phyloP scores from a whole-genome alignment of 2,113 vertebrate species.

The Platycercus adscitus region DNA sequence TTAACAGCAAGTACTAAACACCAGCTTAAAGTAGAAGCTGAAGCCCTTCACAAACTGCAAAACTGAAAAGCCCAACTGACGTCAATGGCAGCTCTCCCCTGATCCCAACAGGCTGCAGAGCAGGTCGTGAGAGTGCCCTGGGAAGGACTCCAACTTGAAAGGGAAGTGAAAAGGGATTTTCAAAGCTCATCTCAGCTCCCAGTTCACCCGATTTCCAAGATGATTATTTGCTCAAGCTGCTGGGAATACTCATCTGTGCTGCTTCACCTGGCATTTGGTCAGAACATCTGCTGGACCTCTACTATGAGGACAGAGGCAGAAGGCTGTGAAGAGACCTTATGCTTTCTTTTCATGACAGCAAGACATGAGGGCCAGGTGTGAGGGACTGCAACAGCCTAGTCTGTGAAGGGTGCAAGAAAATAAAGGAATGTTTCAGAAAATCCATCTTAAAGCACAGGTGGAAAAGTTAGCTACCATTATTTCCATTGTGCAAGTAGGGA shows the following conservation, averaged over 20 bases:
- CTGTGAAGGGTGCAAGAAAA: neutral
- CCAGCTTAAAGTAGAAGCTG: neutral
- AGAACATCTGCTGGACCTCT: neutral
- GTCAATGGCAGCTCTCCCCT: neutral
- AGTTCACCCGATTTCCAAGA: neutral
- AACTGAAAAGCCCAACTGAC: slow-evolving; percentile 1
- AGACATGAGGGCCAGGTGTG: neutral
- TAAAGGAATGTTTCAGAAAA: neutral
- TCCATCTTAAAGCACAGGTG: neutral
- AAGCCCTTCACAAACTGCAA: slow-evolving; percentile 10
- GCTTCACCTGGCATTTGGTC: slow-evolving; percentile 9
- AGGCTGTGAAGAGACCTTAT: neutral
- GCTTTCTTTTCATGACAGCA: neutral
- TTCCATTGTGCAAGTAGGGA: neutral
- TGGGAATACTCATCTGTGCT: neutral
- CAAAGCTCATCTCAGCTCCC: neutral
- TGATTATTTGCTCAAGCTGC: neutral
- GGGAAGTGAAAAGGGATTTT: neutral
- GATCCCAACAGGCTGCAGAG: neutral
- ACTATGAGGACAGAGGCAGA: neutral
- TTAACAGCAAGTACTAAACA: slow-evolving; percentile 2
- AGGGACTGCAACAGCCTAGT: neutral
- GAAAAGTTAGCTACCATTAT: neutral
- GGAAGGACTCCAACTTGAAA: slow-evolving; percentile 22
- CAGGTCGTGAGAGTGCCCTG: neutral